These are phyloP conservation scores for Coilia nasus DNA, from an alignment of 2,797 vertebrate species.

Conservation along the genomic window DNA sequence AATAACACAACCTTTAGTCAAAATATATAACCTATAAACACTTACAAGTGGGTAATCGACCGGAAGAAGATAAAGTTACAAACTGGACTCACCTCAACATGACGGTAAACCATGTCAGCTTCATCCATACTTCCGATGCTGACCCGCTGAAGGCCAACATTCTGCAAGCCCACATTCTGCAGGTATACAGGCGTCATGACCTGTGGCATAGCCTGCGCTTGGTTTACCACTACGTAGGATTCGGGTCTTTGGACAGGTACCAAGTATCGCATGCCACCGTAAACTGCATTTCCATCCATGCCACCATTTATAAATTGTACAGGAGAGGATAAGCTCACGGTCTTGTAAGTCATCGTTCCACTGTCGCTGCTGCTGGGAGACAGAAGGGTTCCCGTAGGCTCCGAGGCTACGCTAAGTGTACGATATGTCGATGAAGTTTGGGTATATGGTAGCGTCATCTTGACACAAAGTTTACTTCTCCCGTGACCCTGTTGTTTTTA, in stretches of 20 bases:
- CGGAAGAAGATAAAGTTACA: not conserved
- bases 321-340: not conserved
- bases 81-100: slow-evolving; percentile 57
- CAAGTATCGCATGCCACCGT: slow-evolving; percentile 72
- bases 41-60: too few species aligned
- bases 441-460: slow-evolving; percentile 5
- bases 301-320: slow-evolving; percentile 54
- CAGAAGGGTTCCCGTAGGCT: not conserved
- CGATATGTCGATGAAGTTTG: slow-evolving; percentile 19
- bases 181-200: slow-evolving; percentile 68
- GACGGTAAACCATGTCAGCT: slow-evolving; percentile 50
- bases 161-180: slow-evolving; percentile 47
- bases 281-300: slow-evolving; percentile 50
- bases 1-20: too few species aligned
- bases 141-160: slow-evolving; percentile 36
- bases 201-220: slow-evolving; percentile 33
- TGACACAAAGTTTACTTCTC: not conserved
- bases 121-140: slow-evolving; percentile 65
- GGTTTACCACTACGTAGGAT: slow-evolving; percentile 54
- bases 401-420: slow-evolving; percentile 19
- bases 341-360: slow-evolving; percentile 10
- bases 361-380: not conserved
- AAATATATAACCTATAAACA: too few species aligned
- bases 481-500: not conserved
- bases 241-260: slow-evolving; percentile 67